A percentile compares a stretch with the other conserved stretches of the same genome.
Evolutionary conservation across 2,797 vertebrate genomes (phyloP).

Genomic region (Nothura maculosa): DNA sequence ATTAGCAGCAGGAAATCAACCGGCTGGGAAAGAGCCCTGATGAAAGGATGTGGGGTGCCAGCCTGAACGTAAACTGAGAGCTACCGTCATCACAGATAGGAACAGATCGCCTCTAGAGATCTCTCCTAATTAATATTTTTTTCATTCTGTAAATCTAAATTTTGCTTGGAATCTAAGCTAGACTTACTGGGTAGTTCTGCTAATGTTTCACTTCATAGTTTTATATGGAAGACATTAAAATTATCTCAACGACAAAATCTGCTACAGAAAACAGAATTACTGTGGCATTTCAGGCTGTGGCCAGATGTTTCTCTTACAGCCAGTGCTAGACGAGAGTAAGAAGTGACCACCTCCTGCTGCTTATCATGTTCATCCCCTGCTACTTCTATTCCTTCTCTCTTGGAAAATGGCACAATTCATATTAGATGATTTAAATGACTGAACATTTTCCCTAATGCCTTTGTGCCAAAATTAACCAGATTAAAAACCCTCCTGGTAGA

Average conservation of each 20-base stretch:
- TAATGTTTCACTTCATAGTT: no score
- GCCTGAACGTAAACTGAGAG: background rate
- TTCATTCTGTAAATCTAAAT: no score
- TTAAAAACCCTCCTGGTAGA: background rate
- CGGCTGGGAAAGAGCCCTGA: background rate
- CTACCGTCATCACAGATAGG: background rate
- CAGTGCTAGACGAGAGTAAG: background rate
- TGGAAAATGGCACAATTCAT: background rate
- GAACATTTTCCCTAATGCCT: background rate
- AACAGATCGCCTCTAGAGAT: no score
- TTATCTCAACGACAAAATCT: background rate
- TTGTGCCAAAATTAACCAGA: background rate
- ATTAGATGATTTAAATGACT: background rate
- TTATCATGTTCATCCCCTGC: background rate
- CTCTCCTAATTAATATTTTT: no score
- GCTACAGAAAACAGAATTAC: background rate
- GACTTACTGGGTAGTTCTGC: no score
- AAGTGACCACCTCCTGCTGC: background rate
- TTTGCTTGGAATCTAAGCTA: no score
- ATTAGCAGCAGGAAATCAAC: background rate
- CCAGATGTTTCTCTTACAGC: background rate
- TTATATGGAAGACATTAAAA: no score
- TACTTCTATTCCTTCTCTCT: background rate
- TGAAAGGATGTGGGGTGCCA: background rate
- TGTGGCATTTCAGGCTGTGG: background rate